These are phyloP conservation scores for Solea solea DNA, from an alignment of 2,113 vertebrate genomes.

Conservation along the genomic window DNA sequence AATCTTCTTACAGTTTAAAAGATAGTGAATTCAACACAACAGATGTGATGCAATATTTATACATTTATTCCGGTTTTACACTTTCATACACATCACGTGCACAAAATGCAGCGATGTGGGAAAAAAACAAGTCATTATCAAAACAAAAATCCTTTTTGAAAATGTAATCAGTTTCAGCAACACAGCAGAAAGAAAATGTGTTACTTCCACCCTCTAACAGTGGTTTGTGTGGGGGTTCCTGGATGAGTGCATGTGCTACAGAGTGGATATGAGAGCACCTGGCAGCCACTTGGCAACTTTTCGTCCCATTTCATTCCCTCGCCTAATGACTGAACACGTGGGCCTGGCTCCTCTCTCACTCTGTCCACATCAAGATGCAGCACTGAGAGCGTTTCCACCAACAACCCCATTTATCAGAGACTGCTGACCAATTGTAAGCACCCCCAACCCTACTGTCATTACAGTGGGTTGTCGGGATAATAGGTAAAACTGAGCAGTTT, in stretches of 20 bases:
- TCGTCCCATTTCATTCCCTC: conserved; percentile 65
- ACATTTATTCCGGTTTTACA: background rate
- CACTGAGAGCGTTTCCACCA: conserved; percentile 53
- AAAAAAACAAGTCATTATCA: background rate
- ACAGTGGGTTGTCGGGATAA: conserved; percentile 47
- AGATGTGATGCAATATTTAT: background rate
- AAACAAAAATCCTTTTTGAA: background rate
- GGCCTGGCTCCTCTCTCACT: conserved; percentile 52
- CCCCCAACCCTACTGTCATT: conserved; percentile 38
- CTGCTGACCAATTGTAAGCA: conserved; percentile 66
- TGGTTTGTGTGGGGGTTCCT: background rate
- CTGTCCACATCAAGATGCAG: conserved; percentile 71
- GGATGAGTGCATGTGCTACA: conserved; percentile 36
- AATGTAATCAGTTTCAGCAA: too few relatives aligned
- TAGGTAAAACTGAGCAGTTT: conserved; percentile 19
- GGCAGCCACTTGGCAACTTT: conserved; percentile 71
- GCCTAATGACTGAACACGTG: conserved; percentile 55
- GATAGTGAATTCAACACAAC: background rate
- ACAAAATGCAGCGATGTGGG: background rate
- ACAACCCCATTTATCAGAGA: conserved; percentile 72
- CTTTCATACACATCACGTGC: background rate
- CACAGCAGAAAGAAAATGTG: conserved; percentile 24
- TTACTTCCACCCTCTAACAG: conserved; percentile 23
- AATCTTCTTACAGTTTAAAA: background rate
- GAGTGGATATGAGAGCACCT: conserved; percentile 63